Evolutionary conservation across 2,797 vertebrate species (phyloP), one percentile per base, ranked within the genome.

Genomic region (Cirrhinus molitorella): DNA sequence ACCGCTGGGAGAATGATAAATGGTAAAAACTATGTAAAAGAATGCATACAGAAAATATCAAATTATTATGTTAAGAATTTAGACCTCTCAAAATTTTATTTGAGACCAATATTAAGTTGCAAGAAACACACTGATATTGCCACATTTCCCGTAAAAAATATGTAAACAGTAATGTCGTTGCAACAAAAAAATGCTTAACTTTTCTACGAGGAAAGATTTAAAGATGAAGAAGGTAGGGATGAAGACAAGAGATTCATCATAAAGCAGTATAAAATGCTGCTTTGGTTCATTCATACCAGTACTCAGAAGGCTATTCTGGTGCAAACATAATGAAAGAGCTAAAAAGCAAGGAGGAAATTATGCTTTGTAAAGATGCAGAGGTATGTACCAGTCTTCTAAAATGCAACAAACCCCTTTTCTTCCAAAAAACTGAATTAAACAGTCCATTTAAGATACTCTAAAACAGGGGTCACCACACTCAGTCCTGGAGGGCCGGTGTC

Each of bases 291-390:
- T 40, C 59, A 68, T 79, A 40, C 28, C 16, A 70, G 34, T 34
- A 61, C 40, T 61, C 14, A 47, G 53, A 80, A 71, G 72, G 37
- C 25, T 80, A 59, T 70, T 80, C 79, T 76, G 47, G 11, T 40
- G 55, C 66, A 72, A 40, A 79, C 21, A 43, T 51, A 40, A 11
- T 6, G 14, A 49, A 23, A 53, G 7, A 84, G 34, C 34, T 55
- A 51, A 21, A 55, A 70, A 43, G 65, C 34, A 70, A 40, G 6
- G 5, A 37, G 37, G 16, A 37, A 43, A 53, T 45, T 31, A 65
- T 34, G 23, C 45, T 61, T 11, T n/a, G 40, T 63, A 63, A 67
- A 67, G 45, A 70, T 25, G 67, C 67, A 70, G 71, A 75, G 72
- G 31, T 40, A 55, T 67, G 31, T 28, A n/a, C 59, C 34, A 10